Conservation (phyloP, 2,113 vertebrate species). For the Thamnaconus septentrionalis region DNA sequence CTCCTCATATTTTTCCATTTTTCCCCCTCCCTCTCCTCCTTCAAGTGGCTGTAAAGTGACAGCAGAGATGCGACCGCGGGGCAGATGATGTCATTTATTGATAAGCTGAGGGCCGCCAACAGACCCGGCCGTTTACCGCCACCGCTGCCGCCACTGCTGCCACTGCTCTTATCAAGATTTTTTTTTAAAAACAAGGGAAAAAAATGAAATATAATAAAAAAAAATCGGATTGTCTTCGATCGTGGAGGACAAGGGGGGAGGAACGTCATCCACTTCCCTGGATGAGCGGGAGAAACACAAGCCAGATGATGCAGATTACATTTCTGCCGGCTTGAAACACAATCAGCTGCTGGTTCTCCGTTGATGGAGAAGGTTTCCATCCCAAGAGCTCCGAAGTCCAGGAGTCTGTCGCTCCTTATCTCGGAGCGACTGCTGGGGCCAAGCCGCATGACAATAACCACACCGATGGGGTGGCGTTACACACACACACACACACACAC, state of each 20-base stretch:
- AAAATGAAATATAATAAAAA: background rate
- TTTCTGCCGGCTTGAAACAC: conserved; percentile 62
- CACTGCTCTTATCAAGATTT: background rate
- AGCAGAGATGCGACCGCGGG: conserved; percentile 50
- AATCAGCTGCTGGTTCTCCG: conserved; percentile 53
- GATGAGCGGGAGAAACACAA: conserved; percentile 47
- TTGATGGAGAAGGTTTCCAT: conserved; percentile 71
- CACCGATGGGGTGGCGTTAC: too few relatives aligned
- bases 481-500: background rate
- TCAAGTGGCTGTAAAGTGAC: conserved; percentile 38
- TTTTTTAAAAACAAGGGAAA: too few relatives aligned
- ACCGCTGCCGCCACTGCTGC: conserved; percentile 41
- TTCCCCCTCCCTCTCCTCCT: background rate
- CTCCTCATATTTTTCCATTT: background rate
- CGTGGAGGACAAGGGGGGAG: conserved; percentile 13
- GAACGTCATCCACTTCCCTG: conserved; percentile 49
- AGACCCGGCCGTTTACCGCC: conserved; percentile 62
- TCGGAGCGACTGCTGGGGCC: conserved; percentile 25
- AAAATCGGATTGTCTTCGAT: conserved; percentile 70
- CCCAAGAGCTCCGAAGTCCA: conserved; percentile 31
- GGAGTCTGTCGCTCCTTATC: conserved; percentile 51
- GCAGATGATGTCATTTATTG: conserved; percentile 72
- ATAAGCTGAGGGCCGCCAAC: conserved; percentile 56
- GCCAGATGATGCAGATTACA: conserved; percentile 68
- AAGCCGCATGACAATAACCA: too few relatives aligned